These are phyloP conservation scores for Charanyca ferruginea DNA, from an alignment of 2,888 invertebrate species.

Conservation along the genomic window DNA sequence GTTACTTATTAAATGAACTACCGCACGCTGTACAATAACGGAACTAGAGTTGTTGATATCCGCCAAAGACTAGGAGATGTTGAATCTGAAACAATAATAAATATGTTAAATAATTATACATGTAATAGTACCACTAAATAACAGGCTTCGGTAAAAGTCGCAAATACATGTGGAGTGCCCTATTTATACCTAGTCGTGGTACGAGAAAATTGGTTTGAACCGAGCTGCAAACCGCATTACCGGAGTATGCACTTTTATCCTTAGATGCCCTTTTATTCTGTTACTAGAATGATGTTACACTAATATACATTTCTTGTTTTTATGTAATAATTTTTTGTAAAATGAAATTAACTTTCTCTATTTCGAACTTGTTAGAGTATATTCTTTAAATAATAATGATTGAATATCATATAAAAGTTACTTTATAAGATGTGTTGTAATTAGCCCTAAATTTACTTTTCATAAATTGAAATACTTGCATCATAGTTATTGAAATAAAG, in stretches of 20 bases:
- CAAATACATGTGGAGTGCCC: slow-evolving; percentile 1
- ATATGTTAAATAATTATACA: slow-evolving; percentile 22
- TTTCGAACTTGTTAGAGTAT: not conserved
- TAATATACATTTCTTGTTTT: not conserved
- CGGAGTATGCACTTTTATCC: slow-evolving; percentile 42
- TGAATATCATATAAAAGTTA: too few species aligned
- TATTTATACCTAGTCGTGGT: slow-evolving; percentile 26
- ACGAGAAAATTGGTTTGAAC: slow-evolving; percentile 30
- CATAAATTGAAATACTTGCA: too few species aligned
- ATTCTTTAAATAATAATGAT: too few species aligned
- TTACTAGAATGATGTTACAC: not conserved
- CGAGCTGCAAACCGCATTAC: slow-evolving; percentile 38
- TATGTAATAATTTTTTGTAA: not conserved
- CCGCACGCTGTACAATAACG: slow-evolving; percentile 82
- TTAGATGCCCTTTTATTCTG: slow-evolving; percentile 13
- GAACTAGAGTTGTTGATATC: slow-evolving; percentile 74
- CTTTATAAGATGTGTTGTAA: too few species aligned
- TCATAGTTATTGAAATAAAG: too few species aligned
- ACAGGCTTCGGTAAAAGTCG: slow-evolving; percentile 6
- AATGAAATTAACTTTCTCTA: not conserved
- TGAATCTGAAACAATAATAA: slow-evolving; percentile 81
- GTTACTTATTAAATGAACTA: slow-evolving; percentile 75
- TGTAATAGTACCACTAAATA: slow-evolving; percentile 13
- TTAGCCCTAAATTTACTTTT: too few species aligned
- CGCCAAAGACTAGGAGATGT: slow-evolving; percentile 73